Conservation (phyloP, 2,797 vertebrate species). For the Distichodus sexfasciatus region DNA sequence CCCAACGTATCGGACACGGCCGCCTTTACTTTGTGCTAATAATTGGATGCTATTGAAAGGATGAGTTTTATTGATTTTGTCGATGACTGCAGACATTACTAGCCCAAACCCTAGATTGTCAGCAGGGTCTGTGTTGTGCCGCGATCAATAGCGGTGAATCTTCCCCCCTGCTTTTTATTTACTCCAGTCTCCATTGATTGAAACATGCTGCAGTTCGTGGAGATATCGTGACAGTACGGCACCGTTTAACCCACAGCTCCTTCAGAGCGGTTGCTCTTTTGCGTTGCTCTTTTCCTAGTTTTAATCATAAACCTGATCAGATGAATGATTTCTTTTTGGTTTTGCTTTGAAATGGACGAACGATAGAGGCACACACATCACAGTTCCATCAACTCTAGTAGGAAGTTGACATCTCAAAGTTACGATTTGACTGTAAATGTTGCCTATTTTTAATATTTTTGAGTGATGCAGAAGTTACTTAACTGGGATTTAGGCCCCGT, state of each 20-base stretch:
- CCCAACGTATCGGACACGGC: constrained; percentile 88
- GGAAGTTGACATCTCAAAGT: too few species aligned
- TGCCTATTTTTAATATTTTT: too few species aligned
- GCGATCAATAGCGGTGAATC: constrained; percentile 89
- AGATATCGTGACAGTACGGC: constrained; percentile 82
- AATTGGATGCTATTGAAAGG: constrained; percentile 98
- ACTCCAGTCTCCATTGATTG: constrained; percentile 85
- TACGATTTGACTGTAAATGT: too few species aligned
- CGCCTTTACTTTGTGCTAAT: constrained; percentile 89
- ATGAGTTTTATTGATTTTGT: constrained; percentile 97
- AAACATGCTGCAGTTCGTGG: constrained; percentile 81
- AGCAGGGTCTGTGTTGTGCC: constrained; percentile 83
- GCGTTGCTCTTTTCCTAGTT: background rate
- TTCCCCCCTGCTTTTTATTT: constrained; percentile 84
- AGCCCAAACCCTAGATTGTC: constrained; percentile 86
- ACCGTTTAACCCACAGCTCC: constrained; percentile 74
- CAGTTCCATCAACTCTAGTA: background rate
- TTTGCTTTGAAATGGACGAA: background rate
- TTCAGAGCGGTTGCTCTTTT: background rate
- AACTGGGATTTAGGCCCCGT: too few species aligned
- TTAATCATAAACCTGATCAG: background rate
- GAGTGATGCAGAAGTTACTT: too few species aligned
- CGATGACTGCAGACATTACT: constrained; percentile 88
- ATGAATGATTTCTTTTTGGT: background rate
- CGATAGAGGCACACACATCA: background rate